Evolutionary conservation across 2,888 invertebrate genomes (phyloP), one percentile per base, ranked within the genome.

Genomic region (Gonocerus acuteangulatus): DNA sequence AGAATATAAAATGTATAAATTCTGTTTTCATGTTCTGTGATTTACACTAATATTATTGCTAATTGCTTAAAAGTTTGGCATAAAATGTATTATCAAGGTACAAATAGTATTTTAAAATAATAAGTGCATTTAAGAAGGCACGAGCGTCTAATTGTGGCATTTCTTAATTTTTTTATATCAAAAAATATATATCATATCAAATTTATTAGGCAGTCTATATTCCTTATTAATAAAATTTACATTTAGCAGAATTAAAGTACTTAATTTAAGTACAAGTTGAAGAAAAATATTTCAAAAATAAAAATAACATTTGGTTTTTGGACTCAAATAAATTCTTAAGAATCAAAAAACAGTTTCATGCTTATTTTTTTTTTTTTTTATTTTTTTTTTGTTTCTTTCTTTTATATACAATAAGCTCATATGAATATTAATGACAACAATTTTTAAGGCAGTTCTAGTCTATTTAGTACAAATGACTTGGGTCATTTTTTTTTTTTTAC

Each of bases 361-460:
- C 51, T 32, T 34, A 27, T 27, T 27, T 27, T 27, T 9, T 27
- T 27, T n/a, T n/a, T n/a, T n/a, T n/a, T n/a, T n/a, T n/a, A n/a
- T n/a, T 6, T 32, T 9, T 32, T 9, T 36, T 51, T 34, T 51
- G 36, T 32, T 21, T 19, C 4, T 15, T 6, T 6, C 21, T 54
- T 54, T 54, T 54, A 54, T 54, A 34, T 42, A 54, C 57, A 51
- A 42, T 62, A 62, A 62, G 63, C 63, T 63, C 63, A 60, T 60
- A 62, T 45, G 42, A 32, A 60, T 21, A 63, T 34, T 36, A 19
- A 21, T 49, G 45, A 42, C 34, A 60, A 56, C 36, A 60, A 56
- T 42, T 48, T 62, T 48, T 63, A 63, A 63, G 63, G 63, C 63
- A 63, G 45, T 48, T 60, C 60, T 60, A 63, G 63, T 63, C 63